These are phyloP conservation scores for Spodoptera exigua DNA, from an alignment of 2,888 invertebrate species.

Conservation along the genomic window DNA sequence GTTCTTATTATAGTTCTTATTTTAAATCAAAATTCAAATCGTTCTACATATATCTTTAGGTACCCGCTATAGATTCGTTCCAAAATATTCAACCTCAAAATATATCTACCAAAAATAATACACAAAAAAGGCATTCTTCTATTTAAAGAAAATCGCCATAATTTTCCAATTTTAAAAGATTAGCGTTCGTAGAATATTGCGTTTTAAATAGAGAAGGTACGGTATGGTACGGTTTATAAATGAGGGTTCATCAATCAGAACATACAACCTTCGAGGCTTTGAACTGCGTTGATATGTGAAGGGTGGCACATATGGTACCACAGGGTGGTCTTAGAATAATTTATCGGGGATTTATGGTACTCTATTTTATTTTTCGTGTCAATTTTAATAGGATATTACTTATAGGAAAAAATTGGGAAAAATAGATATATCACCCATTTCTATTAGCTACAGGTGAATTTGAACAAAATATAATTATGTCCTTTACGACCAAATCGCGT, in stretches of 20 bases:
- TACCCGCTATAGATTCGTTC: background rate
- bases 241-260: constrained; percentile 49
- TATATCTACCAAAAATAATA: constrained; percentile 19
- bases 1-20: too few relatives aligned
- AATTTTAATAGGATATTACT: too few relatives aligned
- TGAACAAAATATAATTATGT: too few relatives aligned
- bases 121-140: background rate
- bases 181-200: constrained; percentile 14
- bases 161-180: constrained; percentile 23
- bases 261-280: constrained; percentile 27
- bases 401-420: too few relatives aligned
- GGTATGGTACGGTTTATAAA: constrained; percentile 46
- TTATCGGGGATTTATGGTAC: too few relatives aligned
- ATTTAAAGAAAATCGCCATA: constrained; percentile 13
- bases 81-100: constrained; percentile 1
- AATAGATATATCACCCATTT: too few relatives aligned
- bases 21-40: too few relatives aligned
- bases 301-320: constrained; percentile 28
- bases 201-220: constrained; percentile 47
- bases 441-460: too few relatives aligned
- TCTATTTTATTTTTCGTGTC: too few relatives aligned
- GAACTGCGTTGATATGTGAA: constrained; percentile 27
- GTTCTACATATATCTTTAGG: too few relatives aligned
- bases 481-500: too few relatives aligned
- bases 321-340: background rate